phyloP scores from a whole-genome alignment of 2,888 invertebrate genomes.

The Rutpela maculata region DNA sequence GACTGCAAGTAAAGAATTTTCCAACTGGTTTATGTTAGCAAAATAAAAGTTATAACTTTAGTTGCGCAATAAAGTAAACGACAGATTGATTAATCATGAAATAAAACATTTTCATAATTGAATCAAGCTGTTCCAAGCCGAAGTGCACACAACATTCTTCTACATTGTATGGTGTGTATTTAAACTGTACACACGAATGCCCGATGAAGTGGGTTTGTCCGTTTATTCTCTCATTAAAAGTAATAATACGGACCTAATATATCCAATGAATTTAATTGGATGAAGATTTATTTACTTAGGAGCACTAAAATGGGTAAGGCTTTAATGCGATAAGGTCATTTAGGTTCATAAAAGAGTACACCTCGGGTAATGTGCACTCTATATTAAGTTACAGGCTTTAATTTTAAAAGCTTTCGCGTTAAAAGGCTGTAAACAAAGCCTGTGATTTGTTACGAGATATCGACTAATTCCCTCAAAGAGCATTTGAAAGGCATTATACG shows the following conservation, averaged over 20 bases:
- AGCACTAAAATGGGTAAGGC: not conserved
- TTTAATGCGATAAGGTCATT: conserved; percentile 36
- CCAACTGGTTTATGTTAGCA: no score
- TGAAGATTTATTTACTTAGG: conserved; percentile 22
- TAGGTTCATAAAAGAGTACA: conserved; percentile 25
- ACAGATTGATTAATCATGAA: conserved; percentile 17
- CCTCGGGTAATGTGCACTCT: conserved; percentile 19
- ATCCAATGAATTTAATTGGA: conserved; percentile 28
- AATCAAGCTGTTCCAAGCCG: not conserved
- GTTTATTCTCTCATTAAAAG: conserved; percentile 6
- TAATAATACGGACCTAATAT: conserved; percentile 18
- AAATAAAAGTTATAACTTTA: no score
- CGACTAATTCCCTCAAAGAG: conserved; percentile 6
- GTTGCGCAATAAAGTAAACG: not conserved
- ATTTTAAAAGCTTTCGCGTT: conserved; percentile 28
- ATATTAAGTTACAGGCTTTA: conserved; percentile 12
- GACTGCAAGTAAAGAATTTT: no score
- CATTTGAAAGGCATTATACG: not conserved
- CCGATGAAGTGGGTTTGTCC: not conserved
- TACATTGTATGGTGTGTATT: conserved; percentile 20
- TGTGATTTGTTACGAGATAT: conserved; percentile 1
- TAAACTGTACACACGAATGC: not conserved
- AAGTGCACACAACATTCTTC: not conserved
- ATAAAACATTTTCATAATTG: not conserved
- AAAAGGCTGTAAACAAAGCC: conserved; percentile 26